Evolutionary conservation across 2,888 invertebrate species (phyloP).

Genomic region (Xanthia togata): DNA sequence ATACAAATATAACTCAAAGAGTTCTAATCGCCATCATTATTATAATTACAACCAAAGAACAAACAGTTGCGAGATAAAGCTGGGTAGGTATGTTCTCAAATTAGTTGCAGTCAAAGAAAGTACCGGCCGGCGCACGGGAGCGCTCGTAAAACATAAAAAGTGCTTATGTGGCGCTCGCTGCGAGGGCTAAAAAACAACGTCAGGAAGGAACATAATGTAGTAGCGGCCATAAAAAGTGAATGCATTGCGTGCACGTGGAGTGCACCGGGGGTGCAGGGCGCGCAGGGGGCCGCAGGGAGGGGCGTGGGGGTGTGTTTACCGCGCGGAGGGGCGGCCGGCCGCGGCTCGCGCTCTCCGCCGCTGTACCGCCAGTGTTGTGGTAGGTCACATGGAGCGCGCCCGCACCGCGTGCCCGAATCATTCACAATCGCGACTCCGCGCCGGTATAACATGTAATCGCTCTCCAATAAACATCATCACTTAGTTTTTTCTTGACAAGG

Average conservation of each 20-base stretch:
- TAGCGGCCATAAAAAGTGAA: constrained; percentile 88
- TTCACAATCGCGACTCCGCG: constrained; percentile 83
- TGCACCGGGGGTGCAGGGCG: constrained; percentile 76
- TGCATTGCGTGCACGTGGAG: constrained; percentile 89
- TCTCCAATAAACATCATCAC: constrained; percentile 56
- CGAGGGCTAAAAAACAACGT: constrained; percentile 86
- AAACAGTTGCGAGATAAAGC: constrained; percentile 64
- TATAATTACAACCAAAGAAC: constrained; percentile 58
- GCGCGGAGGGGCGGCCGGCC: constrained; percentile 85
- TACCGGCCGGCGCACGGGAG: constrained; percentile 83
- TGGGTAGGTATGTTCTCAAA: constrained; percentile 76
- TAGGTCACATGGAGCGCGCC: constrained; percentile 90
- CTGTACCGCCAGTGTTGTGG: constrained; percentile 91
- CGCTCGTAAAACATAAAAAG: constrained; percentile 88
- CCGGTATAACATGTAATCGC: constrained; percentile 81
- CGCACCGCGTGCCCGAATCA: constrained; percentile 79
- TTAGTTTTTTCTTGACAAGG: constrained; percentile 57
- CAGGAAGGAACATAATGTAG: constrained; percentile 89
- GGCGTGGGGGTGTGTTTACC: constrained; percentile 88
- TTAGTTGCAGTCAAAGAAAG: constrained; percentile 83
- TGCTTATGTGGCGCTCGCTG: constrained; percentile 87
- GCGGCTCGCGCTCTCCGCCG: constrained; percentile 70
- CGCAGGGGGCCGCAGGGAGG: constrained; percentile 72
- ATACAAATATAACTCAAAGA: constrained; percentile 26
- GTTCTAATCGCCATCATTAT: constrained; percentile 35